Evolutionary conservation across 2,888 invertebrate genomes (phyloP).

Genomic region (Drosophila gaucha): DNA sequence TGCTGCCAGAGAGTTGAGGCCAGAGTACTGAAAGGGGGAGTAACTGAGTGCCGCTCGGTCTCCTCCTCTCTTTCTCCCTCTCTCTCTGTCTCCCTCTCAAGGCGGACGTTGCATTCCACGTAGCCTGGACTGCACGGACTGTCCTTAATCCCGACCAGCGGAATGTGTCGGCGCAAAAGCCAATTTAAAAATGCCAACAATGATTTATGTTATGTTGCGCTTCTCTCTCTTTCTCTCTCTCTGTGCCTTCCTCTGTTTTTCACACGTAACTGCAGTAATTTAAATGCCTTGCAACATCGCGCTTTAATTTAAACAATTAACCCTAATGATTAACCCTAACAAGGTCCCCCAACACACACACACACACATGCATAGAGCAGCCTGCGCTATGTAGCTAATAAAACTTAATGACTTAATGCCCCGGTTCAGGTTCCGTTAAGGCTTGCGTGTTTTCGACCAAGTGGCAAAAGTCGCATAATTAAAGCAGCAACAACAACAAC

Average conservation of each 20-base stretch:
- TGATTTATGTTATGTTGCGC: constrained; percentile 74
- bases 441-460: constrained; percentile 58
- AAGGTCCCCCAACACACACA: constrained; percentile 14
- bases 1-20: constrained; percentile 17
- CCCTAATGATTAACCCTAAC: constrained; percentile 73
- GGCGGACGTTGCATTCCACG: constrained; percentile 17
- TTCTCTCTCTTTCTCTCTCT: not conserved
- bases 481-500: constrained; percentile 39
- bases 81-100: not conserved
- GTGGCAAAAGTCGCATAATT: constrained; percentile 77
- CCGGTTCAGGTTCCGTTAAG: constrained; percentile 43
- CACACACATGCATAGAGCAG: constrained; percentile 4
- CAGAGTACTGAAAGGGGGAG: constrained; percentile 18
- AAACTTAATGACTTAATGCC: constrained; percentile 78
- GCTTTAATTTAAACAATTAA: constrained; percentile 80
- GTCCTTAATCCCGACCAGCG: constrained; percentile 68
- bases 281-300: constrained; percentile 49
- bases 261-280: constrained; percentile 45
- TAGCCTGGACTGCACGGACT: constrained; percentile 8
- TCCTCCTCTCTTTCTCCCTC: not conserved
- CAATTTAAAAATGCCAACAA: constrained; percentile 84
- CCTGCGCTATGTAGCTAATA: constrained; percentile 58
- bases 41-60: not conserved
- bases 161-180: constrained; percentile 74
- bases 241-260: not conserved